These are phyloP conservation scores for Halictus quadricinctus DNA, from an alignment of 2,888 invertebrate species.

Conservation along the genomic window DNA sequence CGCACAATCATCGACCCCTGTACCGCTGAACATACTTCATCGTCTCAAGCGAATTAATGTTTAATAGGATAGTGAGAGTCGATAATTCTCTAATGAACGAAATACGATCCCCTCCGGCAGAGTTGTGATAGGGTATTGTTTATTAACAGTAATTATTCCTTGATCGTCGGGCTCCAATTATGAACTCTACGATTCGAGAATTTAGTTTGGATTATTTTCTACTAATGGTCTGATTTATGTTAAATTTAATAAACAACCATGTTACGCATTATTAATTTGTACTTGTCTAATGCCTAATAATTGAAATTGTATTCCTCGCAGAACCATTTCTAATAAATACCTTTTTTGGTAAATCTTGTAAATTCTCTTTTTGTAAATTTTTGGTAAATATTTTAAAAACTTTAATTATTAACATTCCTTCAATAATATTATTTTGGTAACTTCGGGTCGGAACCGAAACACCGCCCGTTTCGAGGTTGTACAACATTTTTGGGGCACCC, in stretches of 20 bases:
- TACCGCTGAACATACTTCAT: background rate
- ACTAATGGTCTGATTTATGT: background rate
- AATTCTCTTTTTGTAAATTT: no score
- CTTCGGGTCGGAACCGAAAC: no score
- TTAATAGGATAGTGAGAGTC: conserved; percentile 26
- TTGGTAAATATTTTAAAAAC: no score
- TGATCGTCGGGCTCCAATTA: background rate
- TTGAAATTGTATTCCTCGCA: no score
- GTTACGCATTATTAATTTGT: no score
- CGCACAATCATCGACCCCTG: background rate
- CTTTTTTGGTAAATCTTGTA: no score
- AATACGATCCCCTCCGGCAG: conserved; percentile 36
- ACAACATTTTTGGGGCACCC: no score
- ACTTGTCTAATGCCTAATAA: no score
- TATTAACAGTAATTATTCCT: conserved; percentile 41
- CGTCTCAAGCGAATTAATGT: conserved; percentile 16
- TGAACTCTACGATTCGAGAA: background rate
- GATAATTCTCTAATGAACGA: conserved; percentile 44
- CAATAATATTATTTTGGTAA: no score
- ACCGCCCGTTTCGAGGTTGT: no score
- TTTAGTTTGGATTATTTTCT: background rate
- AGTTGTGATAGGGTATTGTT: conserved; percentile 5
- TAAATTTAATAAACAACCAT: background rate
- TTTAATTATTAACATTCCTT: no score
- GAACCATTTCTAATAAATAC: no score